Conservation (phyloP, 1,140 invertebrate genomes). For the Mamestra configurata region DNA sequence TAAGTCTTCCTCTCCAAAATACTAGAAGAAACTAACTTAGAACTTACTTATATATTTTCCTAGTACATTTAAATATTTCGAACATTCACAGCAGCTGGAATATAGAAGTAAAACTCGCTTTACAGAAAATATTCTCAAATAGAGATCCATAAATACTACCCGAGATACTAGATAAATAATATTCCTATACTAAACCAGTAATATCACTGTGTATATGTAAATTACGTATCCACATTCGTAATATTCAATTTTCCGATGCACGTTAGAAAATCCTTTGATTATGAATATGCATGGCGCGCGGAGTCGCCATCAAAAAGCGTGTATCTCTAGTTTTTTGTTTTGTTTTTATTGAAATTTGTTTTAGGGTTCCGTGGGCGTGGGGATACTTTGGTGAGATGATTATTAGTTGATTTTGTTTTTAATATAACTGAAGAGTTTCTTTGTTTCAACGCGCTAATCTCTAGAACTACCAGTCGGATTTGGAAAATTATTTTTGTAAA, state of each 20-base stretch:
- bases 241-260: slow-evolving; percentile 45
- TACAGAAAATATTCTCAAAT: background rate
- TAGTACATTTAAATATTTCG: background rate
- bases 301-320: slow-evolving; percentile 40
- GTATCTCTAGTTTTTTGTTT: slow-evolving; percentile 25
- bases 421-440: too few species aligned
- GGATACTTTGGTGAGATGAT: background rate
- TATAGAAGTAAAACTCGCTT: background rate
- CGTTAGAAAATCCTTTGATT: slow-evolving; percentile 34
- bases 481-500: too few species aligned
- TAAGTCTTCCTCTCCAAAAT: too few species aligned
- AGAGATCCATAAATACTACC: background rate
- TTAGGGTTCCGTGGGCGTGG: slow-evolving; percentile 12
- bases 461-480: too few species aligned
- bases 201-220: slow-evolving; percentile 34
- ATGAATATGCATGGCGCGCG: slow-evolving; percentile 45
- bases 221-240: slow-evolving; percentile 18
- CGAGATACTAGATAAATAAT: background rate
- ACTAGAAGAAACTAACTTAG: too few species aligned
- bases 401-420: background rate
- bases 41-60: too few species aligned
- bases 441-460: too few species aligned
- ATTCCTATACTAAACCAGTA: background rate
- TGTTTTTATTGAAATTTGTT: slow-evolving; percentile 27
- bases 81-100: background rate